These are phyloP conservation scores for Mormyrops boulengeri DNA, from an alignment of 2,797 vertebrate species.

Conservation along the genomic window DNA sequence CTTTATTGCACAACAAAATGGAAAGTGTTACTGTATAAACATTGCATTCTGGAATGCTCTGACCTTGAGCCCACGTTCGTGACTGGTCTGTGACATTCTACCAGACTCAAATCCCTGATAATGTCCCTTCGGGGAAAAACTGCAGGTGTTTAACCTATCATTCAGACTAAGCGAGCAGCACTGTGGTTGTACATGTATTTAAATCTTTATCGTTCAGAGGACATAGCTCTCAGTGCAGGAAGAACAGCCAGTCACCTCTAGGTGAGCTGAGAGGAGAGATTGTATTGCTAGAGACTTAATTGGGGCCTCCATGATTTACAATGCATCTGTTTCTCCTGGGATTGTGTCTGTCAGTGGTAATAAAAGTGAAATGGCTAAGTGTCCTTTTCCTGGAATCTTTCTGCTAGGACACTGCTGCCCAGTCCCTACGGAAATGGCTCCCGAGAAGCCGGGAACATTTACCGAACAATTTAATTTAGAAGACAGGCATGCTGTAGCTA, in stretches of 20 bases:
- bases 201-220: neutral
- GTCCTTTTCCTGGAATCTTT: neutral
- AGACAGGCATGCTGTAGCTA: neutral
- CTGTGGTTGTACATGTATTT: neutral
- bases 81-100: neutral
- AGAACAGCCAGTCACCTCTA: neutral
- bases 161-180: neutral
- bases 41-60: neutral
- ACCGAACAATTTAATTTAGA: neutral
- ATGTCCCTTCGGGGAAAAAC: neutral
- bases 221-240: neutral
- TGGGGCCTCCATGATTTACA: neutral
- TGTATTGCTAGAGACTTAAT: neutral
- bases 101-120: neutral
- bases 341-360: conserved; percentile 1
- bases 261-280: neutral
- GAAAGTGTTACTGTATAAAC: neutral
- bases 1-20: neutral
- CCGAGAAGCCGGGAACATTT: neutral
- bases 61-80: neutral
- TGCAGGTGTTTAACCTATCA: neutral
- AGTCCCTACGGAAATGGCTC: neutral
- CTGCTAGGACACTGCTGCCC: neutral
- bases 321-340: conserved; percentile 8
- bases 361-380: neutral